phyloP scores from a whole-genome alignment of 2,797 vertebrate species.

The Notoglanidium macrostoma region DNA sequence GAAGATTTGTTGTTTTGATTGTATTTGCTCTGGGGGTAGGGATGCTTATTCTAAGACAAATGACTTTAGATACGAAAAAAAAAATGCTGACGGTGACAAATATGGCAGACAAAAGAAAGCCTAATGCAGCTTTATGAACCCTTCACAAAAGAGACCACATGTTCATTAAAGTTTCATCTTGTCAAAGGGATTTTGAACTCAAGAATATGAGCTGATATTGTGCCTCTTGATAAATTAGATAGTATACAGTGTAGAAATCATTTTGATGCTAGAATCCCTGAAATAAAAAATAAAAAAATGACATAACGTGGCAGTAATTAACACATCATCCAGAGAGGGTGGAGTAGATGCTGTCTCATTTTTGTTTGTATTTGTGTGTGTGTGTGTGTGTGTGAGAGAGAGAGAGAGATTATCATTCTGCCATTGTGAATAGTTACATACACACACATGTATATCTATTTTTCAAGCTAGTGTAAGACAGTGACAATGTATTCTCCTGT shows the following conservation, averaged over 20 bases:
- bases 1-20: constrained; percentile 40
- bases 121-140: constrained; percentile 26
- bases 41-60: constrained; percentile 42
- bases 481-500: constrained; percentile 65
- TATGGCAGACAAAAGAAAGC: constrained; percentile 38
- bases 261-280: constrained; percentile 7
- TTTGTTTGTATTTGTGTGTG: constrained; percentile 60
- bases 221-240: not conserved
- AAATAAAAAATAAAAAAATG: constrained; percentile 23
- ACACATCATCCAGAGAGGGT: constrained; percentile 54
- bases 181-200: not conserved
- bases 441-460: constrained; percentile 38
- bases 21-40: constrained; percentile 24
- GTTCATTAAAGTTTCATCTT: constrained; percentile 29
- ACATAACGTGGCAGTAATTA: constrained; percentile 51
- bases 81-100: constrained; percentile 36
- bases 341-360: constrained; percentile 44
- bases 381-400: constrained; percentile 40
- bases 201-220: not conserved
- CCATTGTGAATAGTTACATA: constrained; percentile 37
- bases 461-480: constrained; percentile 51
- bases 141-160: not conserved
- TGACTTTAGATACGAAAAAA: constrained; percentile 30
- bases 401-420: constrained; percentile 26
- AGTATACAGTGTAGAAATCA: not conserved